Evolutionary conservation across 64 coral and sea anemone species (phyloP), one percentile per base, ranked within the genome.

Genomic region (Montipora foliosa): DNA sequence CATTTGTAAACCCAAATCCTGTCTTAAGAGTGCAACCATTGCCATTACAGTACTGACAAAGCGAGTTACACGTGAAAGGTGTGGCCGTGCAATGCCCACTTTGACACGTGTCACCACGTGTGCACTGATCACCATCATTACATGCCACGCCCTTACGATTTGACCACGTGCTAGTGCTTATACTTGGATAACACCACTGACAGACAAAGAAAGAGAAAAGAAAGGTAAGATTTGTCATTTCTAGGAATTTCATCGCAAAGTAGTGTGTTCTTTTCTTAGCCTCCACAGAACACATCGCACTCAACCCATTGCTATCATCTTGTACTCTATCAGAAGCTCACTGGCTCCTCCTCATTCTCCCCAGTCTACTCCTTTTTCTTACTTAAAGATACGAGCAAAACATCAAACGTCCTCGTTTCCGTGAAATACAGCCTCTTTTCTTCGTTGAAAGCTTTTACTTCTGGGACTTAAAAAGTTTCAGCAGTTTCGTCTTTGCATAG

Each of bases 41-140:
- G 3, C 96, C 96, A 81, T 98, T 90, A 70, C 96, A 98, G 44
- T 51, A 70, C 67, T 95, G 96, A 52, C 96, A 98, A 1, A 79
- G n/a, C 3, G 90, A 76, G 17, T 98, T 93, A n/a, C 96, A 98
- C 3, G 12, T 93, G 44, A 98, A 98, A 7, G 90, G 80, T 52
- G 76, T 91, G 7, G 86, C 94, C 8, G 25, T 87, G 52, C 96
- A 98, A 20, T 88, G 87, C 13, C 93, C 93, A 6, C 46, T 17
- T 0, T n/a, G 67, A 77, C 96, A 98, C 15, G 25, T 93, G 78
- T 98, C 96, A 20, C 79, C 83, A 10, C 75, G 78, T 74, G 96
- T 95, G 47, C 96, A 98, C 66, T 37, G 58, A 22, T 98, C 17
- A 19, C 86, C 79, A 51, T 98, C 96, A 67, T 95, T 60, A 73